Evolutionary conservation across 2,888 invertebrate species (phyloP).

Genomic region (Pseudococcus longispinus): DNA sequence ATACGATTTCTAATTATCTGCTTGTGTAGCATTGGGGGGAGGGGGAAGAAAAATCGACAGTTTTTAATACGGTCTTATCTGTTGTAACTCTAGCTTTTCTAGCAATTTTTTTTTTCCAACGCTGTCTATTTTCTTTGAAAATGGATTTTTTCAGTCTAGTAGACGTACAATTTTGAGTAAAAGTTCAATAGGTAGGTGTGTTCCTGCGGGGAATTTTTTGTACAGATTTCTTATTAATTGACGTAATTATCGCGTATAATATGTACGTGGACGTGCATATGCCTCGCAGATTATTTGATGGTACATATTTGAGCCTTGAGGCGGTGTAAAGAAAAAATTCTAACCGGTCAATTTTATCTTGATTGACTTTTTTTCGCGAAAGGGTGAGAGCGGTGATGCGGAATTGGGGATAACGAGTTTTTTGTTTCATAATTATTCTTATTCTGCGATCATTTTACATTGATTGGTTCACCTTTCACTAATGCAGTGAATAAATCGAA

Average conservation of each 20-base stretch:
- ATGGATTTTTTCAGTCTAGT: neutral
- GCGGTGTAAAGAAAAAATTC: neutral
- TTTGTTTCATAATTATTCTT: neutral
- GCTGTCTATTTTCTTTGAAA: neutral
- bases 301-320: neutral
- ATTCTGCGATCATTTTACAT: neutral
- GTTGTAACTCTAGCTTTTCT: neutral
- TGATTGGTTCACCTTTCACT: neutral
- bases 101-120: neutral
- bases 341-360: neutral
- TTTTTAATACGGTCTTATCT: neutral
- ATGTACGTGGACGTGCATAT: neutral
- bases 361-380: neutral
- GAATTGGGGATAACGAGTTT: neutral
- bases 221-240: neutral
- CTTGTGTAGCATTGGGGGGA: neutral
- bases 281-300: neutral
- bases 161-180: neutral
- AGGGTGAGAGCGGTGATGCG: neutral
- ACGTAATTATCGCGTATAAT: neutral
- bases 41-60: neutral
- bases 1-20: conserved; percentile 4
- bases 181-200: neutral
- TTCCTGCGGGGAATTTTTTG: neutral
- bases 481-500: neutral